Conservation (phyloP, 37 sponge, comb jelly and placozoan species). For the Beroe ovata region DNA sequence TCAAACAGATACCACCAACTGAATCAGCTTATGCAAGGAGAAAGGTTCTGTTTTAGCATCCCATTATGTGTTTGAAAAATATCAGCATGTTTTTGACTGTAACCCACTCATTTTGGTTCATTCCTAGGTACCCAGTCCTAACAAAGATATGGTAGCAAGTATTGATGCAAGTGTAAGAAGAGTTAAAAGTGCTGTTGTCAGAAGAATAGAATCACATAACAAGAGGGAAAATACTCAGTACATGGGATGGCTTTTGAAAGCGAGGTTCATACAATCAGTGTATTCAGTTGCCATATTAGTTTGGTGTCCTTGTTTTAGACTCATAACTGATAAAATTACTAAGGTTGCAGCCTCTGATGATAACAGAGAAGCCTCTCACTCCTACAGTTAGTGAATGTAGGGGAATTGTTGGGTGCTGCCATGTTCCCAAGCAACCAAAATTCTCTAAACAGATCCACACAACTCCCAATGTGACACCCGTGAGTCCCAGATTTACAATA, state of each 20-base stretch:
- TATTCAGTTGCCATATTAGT: no score
- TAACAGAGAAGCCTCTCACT: not conserved
- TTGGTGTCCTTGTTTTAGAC: no score
- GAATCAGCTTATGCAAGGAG: not conserved
- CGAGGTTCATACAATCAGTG: no score
- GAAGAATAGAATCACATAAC: not conserved
- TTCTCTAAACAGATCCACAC: not conserved
- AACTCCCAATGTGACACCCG: not conserved
- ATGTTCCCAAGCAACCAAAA: not conserved
- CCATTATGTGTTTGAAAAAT: no score
- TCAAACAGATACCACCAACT: slow-evolving; percentile 27
- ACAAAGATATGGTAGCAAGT: slow-evolving; percentile 16
- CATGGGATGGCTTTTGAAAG: slow-evolving; percentile 47
- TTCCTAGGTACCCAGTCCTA: not conserved
- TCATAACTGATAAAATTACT: no score
- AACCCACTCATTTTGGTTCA: no score
- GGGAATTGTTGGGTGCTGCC: slow-evolving; percentile 33
- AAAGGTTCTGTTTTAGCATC: no score
- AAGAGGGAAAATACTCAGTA: not conserved
- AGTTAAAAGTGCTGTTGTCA: slow-evolving; percentile 60
- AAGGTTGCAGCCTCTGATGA: slow-evolving; percentile 43
- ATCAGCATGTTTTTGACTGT: no score
- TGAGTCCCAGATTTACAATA: no score
- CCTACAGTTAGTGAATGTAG: slow-evolving; percentile 9
- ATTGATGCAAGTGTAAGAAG: slow-evolving; percentile 61